phyloP scores from a whole-genome alignment of 2,113 vertebrate species.

The Pelecanoides urinatrix region DNA sequence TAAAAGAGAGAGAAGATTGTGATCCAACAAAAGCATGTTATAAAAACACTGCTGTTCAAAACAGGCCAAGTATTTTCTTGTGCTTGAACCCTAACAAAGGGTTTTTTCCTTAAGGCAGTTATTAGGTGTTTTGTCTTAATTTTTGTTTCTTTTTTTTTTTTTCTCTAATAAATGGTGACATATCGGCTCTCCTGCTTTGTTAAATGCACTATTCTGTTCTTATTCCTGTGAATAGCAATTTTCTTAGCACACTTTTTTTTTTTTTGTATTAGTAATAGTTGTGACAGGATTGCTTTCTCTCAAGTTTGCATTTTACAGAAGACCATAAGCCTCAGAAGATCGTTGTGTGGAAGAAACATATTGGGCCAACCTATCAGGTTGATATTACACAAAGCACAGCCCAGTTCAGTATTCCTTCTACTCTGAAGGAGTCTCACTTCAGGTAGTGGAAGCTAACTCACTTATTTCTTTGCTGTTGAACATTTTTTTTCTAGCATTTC shows the following conservation, averaged over 20 bases:
- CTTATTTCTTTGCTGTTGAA: background rate
- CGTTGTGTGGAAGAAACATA: background rate
- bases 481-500: background rate
- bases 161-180: background rate
- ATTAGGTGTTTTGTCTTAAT: background rate
- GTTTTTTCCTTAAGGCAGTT: background rate
- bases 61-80: background rate
- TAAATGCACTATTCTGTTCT: background rate
- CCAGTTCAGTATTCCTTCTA: background rate
- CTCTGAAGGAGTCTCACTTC: background rate
- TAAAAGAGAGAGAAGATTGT: background rate
- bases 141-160: background rate
- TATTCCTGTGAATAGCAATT: background rate
- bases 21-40: background rate
- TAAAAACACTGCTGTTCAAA: background rate
- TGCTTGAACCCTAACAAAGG: background rate
- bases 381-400: background rate
- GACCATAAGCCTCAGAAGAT: background rate
- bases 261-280: background rate
- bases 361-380: background rate
- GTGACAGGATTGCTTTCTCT: background rate
- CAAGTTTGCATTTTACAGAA: background rate
- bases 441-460: background rate
- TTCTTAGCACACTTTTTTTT: background rate
- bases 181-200: background rate